phyloP scores from a whole-genome alignment of 2,888 invertebrate species.

The Mythimna pallens region DNA sequence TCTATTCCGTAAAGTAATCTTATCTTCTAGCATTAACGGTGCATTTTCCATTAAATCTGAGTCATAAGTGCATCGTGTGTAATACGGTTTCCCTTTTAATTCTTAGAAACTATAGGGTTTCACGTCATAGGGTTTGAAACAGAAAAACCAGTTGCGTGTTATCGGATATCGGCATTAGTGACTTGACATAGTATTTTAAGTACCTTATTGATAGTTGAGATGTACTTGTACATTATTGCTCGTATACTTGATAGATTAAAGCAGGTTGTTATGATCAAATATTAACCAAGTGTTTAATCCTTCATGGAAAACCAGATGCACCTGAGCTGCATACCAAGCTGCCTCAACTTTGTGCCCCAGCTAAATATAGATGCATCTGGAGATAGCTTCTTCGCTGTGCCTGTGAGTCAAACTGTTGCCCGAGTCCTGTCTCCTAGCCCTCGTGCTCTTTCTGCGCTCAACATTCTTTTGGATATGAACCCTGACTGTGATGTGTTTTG shows the following conservation, averaged over 20 bases:
- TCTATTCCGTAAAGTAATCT: conserved; percentile 34
- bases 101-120: conserved; percentile 44
- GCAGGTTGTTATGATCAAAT: no score
- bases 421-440: no score
- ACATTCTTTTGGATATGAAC: no score
- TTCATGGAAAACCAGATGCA: no score
- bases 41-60: conserved; percentile 46
- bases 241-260: not conserved
- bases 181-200: conserved; percentile 1
- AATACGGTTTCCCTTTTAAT: conserved; percentile 41
- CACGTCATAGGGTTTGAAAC: conserved; percentile 27
- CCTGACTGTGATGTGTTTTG: no score
- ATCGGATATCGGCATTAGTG: conserved; percentile 9
- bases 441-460: no score
- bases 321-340: not conserved
- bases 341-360: not conserved
- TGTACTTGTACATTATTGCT: not conserved
- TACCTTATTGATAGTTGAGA: not conserved
- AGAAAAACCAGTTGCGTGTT: conserved; percentile 35
- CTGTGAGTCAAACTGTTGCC: no score
- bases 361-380: no score
- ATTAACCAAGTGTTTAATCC: no score
- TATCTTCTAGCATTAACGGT: conserved; percentile 20
- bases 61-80: conserved; percentile 38
- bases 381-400: no score